phyloP scores from a whole-genome alignment of 2,888 invertebrate species.

The Sinelater perroti region DNA sequence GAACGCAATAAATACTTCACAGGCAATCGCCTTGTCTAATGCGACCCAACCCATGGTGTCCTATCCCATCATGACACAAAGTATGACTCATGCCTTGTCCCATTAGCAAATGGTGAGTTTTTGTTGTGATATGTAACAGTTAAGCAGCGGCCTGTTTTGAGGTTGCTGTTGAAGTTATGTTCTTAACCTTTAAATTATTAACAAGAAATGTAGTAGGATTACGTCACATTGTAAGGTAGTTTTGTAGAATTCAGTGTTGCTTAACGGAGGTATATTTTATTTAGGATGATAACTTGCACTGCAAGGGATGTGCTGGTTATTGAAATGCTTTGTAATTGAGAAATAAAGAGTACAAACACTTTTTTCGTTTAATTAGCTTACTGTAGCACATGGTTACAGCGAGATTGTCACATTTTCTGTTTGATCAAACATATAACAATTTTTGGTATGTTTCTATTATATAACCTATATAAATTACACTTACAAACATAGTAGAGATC shows the following conservation, averaged over 20 bases:
- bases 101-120: constrained; percentile 35
- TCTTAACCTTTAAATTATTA: not conserved
- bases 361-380: too few relatives aligned
- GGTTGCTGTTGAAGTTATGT: not conserved
- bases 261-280: constrained; percentile 7
- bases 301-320: not conserved
- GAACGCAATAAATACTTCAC: constrained; percentile 61
- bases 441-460: too few relatives aligned
- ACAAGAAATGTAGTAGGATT: not conserved
- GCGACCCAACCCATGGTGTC: constrained; percentile 70
- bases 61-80: constrained; percentile 73
- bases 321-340: not conserved
- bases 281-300: constrained; percentile 5
- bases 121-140: constrained; percentile 24
- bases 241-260: not conserved
- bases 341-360: constrained; percentile 11
- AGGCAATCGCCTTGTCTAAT: constrained; percentile 68
- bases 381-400: too few relatives aligned
- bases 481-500: too few relatives aligned
- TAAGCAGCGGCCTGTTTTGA: not conserved
- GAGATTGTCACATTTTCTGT: too few relatives aligned
- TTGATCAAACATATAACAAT: too few relatives aligned
- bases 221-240: not conserved
- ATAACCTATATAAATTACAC: too few relatives aligned
- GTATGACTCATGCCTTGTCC: constrained; percentile 57